Evolutionary conservation across 1,140 invertebrate species (phyloP).

Genomic region (Penaeus vannamei): DNA sequence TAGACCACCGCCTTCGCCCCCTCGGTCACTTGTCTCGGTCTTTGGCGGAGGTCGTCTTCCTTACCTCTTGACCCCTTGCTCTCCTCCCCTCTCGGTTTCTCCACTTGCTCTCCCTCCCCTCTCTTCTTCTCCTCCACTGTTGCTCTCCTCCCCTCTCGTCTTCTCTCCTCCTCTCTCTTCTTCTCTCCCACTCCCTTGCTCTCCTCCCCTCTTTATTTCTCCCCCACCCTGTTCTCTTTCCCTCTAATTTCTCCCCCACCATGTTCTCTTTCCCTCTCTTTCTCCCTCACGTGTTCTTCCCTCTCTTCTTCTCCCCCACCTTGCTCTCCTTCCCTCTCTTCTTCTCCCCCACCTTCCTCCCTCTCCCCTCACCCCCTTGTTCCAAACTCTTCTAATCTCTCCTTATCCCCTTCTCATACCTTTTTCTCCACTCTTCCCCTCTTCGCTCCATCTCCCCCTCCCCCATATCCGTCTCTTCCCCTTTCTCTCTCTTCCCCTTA

Average conservation of each 20-base stretch:
- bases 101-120: background rate
- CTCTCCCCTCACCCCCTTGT: background rate
- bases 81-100: no score
- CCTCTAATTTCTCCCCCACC: background rate
- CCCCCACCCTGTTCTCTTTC: background rate
- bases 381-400: no score
- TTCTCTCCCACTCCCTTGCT: background rate
- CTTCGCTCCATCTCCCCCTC: background rate
- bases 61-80: background rate
- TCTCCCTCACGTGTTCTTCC: background rate
- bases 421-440: background rate
- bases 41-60: background rate
- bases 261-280: background rate
- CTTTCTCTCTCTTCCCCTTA: background rate
- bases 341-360: background rate
- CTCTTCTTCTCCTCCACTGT: background rate
- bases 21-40: slow-evolving; percentile 19
- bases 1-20: background rate
- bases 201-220: background rate
- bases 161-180: background rate
- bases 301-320: background rate
- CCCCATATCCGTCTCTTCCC: background rate
- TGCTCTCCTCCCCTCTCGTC: background rate
- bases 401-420: background rate
- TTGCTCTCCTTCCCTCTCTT: background rate